Evolutionary conservation across 2,797 vertebrate species (phyloP), one percentile per base, ranked within the genome.

Genomic region (Moxostoma hubbsi): DNA sequence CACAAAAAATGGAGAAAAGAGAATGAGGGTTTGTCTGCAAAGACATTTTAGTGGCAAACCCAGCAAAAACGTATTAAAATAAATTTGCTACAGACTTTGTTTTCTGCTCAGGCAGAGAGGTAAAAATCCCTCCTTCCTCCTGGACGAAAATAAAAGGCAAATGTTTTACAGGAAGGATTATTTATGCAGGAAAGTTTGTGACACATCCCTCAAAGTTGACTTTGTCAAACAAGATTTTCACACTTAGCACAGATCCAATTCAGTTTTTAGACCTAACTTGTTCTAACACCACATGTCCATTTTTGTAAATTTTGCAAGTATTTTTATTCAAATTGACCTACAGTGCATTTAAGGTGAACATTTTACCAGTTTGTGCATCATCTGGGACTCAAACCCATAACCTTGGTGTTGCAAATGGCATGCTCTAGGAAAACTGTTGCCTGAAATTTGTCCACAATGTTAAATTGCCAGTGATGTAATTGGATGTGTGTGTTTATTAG

Each of bases 161-260:
- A 65, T 79, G 79, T 69, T 73, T 68, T 81, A 84, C 72, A 80
- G 79, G 83, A 86, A 78, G 61, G 65, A 36, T 36, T 36, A 36
- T 4, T 36, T 36, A 36, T 49, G 54, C 75, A 81, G 81, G 62
- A 82, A 82, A 80, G 73, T 76, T 68, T 24, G 64, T 73, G 62
- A 66, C 63, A 69, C 5, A 18, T 51, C 57, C 55, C 47, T 75
- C 65, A 68, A 58, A 61, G 10, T 55, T 67, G 64, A 24, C 18
- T 58, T 72, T 49, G 55, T 59, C 15, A 36, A 3, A 4, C 36
- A 36, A 36, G 36, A 36, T 36, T 4, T 36, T 36, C 36, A 36
- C 36, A 36, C 36, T 36, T 36, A 36, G 36, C 36, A 36, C 36
- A 36, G 36, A 3, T 36, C 36, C 36, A 36, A 36, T 36, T 36